Evolutionary conservation across 2,113 vertebrate genomes (phyloP).

Genomic region (Nycticryphes semicollaris): DNA sequence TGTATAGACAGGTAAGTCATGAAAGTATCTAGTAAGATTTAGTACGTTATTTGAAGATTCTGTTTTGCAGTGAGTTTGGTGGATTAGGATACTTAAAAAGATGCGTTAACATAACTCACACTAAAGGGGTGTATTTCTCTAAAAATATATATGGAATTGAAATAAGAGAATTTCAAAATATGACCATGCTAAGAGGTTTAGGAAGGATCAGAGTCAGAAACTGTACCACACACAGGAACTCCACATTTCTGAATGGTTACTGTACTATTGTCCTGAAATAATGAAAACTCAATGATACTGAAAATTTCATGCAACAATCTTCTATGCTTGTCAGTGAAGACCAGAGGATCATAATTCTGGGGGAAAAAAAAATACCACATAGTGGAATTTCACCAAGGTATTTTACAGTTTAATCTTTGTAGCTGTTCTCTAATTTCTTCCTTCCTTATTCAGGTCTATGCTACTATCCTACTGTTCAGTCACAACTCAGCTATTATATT

Average conservation of each 20-base stretch:
- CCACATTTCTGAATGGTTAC: background rate
- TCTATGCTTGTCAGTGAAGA: background rate
- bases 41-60: background rate
- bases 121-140: background rate
- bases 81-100: background rate
- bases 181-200: background rate
- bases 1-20: background rate
- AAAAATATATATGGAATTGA: background rate
- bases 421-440: background rate
- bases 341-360: background rate
- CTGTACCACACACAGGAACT: background rate
- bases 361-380: background rate
- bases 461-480: background rate
- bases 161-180: background rate
- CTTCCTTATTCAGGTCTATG: background rate
- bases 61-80: background rate
- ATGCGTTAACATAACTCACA: background rate
- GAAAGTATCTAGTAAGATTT: background rate
- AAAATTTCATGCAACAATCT: background rate
- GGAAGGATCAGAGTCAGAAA: background rate
- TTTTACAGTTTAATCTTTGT: background rate
- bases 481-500: accelerated
- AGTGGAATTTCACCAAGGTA: background rate
- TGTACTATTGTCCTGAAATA: background rate
- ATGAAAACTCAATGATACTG: background rate